phyloP scores from a whole-genome alignment of 2,888 invertebrate species.

The Itoplectis maculator region DNA sequence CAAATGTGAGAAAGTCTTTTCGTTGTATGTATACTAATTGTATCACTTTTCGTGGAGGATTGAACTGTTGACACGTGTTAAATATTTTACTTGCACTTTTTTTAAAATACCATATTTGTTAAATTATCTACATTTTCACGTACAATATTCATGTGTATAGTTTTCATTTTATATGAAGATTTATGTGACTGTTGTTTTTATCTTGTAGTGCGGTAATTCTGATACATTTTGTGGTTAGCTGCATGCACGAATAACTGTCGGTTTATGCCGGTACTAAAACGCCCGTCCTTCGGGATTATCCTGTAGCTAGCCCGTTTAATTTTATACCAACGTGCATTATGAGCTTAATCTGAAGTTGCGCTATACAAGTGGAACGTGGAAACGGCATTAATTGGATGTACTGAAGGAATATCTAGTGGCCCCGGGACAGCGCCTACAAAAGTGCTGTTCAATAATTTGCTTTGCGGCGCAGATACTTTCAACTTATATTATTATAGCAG shows the following conservation, averaged over 20 bases:
- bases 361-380: slow-evolving; percentile 11
- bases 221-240: background rate
- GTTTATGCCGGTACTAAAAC: background rate
- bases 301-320: background rate
- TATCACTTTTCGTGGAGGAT: background rate
- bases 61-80: too few species aligned
- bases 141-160: too few species aligned
- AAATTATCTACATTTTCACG: too few species aligned
- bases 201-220: background rate
- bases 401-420: background rate
- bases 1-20: background rate
- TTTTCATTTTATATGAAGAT: background rate
- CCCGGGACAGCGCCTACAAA: background rate
- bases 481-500: background rate
- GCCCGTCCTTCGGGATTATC: background rate
- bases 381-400: slow-evolving; percentile 16
- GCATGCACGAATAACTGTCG: background rate
- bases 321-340: slow-evolving; percentile 3
- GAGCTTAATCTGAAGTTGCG: slow-evolving; percentile 16
- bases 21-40: background rate
- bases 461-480: background rate
- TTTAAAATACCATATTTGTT: background rate
- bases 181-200: background rate
- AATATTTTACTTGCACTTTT: too few species aligned
- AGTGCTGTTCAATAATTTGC: slow-evolving; percentile 7